These are phyloP conservation scores for Harpagifer antarcticus DNA, from an alignment of 2,797 vertebrate species.

Conservation along the genomic window DNA sequence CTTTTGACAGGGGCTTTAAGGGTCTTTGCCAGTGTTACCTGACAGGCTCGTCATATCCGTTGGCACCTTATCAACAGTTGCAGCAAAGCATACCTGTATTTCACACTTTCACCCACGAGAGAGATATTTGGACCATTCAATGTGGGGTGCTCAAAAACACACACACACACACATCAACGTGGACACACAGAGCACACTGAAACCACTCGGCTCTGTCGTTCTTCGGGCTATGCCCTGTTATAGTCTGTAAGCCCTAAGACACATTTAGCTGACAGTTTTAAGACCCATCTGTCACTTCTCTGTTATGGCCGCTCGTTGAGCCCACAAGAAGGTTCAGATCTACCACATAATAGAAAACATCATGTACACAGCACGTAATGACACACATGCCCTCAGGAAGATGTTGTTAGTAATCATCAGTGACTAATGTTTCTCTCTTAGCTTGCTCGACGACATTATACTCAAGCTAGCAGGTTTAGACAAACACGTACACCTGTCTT, in stretches of 20 bases:
- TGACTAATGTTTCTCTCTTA: constrained; percentile 66
- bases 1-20: constrained; percentile 24
- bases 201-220: constrained; percentile 15
- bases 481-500: neutral
- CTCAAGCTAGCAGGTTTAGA: constrained; percentile 19
- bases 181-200: constrained; percentile 20
- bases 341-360: constrained; percentile 33
- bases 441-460: constrained; percentile 37
- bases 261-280: constrained; percentile 65
- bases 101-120: constrained; percentile 54
- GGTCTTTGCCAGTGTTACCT: constrained; percentile 54
- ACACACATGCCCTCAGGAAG: constrained; percentile 55
- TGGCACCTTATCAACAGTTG: constrained; percentile 60
- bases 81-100: constrained; percentile 56
- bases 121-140: constrained; percentile 53
- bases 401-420: constrained; percentile 61
- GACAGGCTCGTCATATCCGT: constrained; percentile 60
- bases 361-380: constrained; percentile 41
- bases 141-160: neutral
- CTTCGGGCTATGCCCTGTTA: constrained; percentile 46
- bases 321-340: constrained; percentile 29
- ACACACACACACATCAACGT: constrained; percentile 12
- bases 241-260: constrained; percentile 55
- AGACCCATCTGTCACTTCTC: constrained; percentile 57
- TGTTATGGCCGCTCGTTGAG: constrained; percentile 47